Percentiles rank a stretch among this genome's conserved stretches.
phyloP scores from a whole-genome alignment of 2,888 invertebrate species.

The Panopea generosa region DNA sequence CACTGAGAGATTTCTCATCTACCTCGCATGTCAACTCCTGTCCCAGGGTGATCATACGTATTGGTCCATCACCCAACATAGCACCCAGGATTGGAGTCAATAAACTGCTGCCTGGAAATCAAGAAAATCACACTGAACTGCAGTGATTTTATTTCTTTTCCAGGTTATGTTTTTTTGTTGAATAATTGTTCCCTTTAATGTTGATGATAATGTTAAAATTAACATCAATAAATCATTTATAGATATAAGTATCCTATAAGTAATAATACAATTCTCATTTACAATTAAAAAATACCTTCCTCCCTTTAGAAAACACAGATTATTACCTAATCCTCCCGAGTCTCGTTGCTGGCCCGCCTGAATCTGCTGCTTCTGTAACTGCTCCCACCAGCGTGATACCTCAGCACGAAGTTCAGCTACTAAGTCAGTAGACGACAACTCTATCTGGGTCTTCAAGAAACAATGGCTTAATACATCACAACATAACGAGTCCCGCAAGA shows the following conservation, averaged over 20 bases:
- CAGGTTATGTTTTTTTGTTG: too few relatives aligned
- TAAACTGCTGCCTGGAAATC: slow-evolving; percentile 66
- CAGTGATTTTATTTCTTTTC: too few relatives aligned
- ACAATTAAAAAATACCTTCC: too few relatives aligned
- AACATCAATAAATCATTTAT: too few relatives aligned
- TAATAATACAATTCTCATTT: too few relatives aligned
- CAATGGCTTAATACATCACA: too few relatives aligned
- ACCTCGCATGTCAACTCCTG: slow-evolving; percentile 96
- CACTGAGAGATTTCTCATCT: slow-evolving; percentile 95
- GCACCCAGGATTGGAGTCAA: slow-evolving; percentile 89
- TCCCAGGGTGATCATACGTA: slow-evolving; percentile 95
- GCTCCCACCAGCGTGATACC: slow-evolving; percentile 98
- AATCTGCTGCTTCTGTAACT: slow-evolving; percentile 81
- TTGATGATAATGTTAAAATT: too few relatives aligned
- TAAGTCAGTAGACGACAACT: slow-evolving; percentile 93
- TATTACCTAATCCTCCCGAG: slow-evolving; percentile 39
- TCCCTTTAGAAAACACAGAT: too few relatives aligned
- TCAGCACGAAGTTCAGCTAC: slow-evolving; percentile 97
- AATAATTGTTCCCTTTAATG: too few relatives aligned
- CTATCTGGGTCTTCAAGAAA: slow-evolving; percentile 88
- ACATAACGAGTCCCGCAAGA: too few relatives aligned
- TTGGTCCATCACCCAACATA: slow-evolving; percentile 92
- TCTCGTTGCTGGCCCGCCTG: slow-evolving; percentile 74
- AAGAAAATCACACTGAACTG: too few relatives aligned
- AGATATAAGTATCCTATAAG: too few relatives aligned